phyloP scores from a whole-genome alignment of 2,888 invertebrate genomes.

The Plutella xylostella region DNA sequence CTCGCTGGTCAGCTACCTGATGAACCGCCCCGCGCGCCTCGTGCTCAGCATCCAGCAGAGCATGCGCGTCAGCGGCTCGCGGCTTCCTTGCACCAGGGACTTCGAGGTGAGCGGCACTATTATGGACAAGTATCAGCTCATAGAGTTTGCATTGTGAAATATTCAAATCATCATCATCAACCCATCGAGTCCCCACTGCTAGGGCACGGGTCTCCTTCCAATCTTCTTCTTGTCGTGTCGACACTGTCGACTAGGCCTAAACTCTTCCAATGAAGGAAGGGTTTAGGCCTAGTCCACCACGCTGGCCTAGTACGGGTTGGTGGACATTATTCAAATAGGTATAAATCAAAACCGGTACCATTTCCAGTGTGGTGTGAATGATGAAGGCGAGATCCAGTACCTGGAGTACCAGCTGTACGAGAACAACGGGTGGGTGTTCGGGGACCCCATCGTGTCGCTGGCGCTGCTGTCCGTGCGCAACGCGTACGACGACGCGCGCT shows the following conservation, averaged over 20 bases:
- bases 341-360: neutral
- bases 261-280: no score
- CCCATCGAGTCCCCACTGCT: no score
- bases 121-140: neutral
- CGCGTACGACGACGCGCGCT: conserved; percentile 70
- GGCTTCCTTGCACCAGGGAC: conserved; percentile 69
- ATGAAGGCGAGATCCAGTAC: conserved; percentile 75
- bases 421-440: conserved; percentile 63
- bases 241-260: no score
- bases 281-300: no score
- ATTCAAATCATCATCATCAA: neutral
- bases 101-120: conserved; percentile 66
- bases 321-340: neutral
- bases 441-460: conserved; percentile 57
- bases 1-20: conserved; percentile 75
- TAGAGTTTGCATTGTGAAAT: neutral
- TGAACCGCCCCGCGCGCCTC: conserved; percentile 77
- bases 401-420: conserved; percentile 66
- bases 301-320: no score
- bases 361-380: conserved; percentile 61
- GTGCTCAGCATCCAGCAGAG: conserved; percentile 78
- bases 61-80: conserved; percentile 77
- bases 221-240: neutral
- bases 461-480: conserved; percentile 49
- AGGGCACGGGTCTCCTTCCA: neutral